Percentiles rank a stretch among this genome's conserved stretches.
Evolutionary conservation across 2,797 vertebrate genomes (phyloP).

Genomic region (Phylloscopus collybita): DNA sequence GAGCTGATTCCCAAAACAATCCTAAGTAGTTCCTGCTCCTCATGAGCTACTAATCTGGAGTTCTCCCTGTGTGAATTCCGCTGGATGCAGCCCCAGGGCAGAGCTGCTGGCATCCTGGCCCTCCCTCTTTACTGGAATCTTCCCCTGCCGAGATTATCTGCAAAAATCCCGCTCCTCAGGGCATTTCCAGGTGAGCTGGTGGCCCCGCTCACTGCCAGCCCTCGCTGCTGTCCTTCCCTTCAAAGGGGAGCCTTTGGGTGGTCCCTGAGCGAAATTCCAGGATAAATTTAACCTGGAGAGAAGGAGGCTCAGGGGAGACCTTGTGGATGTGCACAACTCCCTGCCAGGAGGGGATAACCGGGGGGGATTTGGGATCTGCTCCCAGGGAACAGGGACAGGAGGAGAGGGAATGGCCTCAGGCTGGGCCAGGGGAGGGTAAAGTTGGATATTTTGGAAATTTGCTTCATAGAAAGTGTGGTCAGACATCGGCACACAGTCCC

Average conservation of each 20-base stretch:
- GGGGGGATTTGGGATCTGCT: not conserved
- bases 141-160: not conserved
- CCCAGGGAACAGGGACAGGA: not conserved
- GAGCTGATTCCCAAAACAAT: not conserved
- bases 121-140: not conserved
- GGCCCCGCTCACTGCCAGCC: not conserved
- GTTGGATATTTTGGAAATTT: not conserved
- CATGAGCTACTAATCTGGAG: not conserved
- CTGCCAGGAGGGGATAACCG: not conserved
- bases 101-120: not conserved
- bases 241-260: not conserved
- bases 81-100: not conserved
- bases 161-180: not conserved
- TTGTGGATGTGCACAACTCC: not conserved
- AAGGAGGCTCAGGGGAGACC: not conserved
- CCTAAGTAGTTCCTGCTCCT: not conserved
- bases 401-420: not conserved
- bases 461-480: not conserved
- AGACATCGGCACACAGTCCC: not conserved
- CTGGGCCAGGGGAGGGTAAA: not conserved
- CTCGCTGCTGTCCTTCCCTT: not conserved
- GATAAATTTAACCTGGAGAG: not conserved
- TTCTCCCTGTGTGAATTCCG: not conserved
- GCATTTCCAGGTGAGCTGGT: not conserved
- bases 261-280: not conserved